A percentile compares a stretch with the other conserved stretches of the same genome.
These are phyloP conservation scores for Cosmorhoe ocellata DNA, from an alignment of 2,888 invertebrate species.

Conservation along the genomic window DNA sequence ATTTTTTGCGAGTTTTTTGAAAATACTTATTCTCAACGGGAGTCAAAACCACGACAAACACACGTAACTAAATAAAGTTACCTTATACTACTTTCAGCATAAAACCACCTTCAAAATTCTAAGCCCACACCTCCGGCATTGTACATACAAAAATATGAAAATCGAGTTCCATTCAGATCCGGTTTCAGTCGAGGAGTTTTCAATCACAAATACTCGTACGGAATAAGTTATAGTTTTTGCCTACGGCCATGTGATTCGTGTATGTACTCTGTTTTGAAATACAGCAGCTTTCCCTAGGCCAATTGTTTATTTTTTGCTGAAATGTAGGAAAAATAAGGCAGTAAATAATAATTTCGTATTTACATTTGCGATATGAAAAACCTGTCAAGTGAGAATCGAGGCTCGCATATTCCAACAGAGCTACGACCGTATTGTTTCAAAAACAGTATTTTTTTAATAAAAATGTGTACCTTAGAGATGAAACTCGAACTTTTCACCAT, in stretches of 20 bases:
- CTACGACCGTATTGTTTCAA: too few species aligned
- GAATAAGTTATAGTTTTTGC: slow-evolving; percentile 8
- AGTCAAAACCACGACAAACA: too few species aligned
- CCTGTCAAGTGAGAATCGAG: too few species aligned
- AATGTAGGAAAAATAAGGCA: slow-evolving; percentile 3
- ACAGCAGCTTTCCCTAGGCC: too few species aligned
- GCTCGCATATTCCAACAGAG: too few species aligned
- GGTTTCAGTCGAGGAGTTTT: slow-evolving; percentile 8
- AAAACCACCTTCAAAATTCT: neutral
- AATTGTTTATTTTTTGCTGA: slow-evolving; percentile 6
- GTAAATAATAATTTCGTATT: neutral
- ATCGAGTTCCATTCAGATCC: slow-evolving; percentile 7
- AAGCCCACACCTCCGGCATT: neutral
- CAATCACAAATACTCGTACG: slow-evolving; percentile 7
- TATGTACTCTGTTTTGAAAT: too few species aligned
- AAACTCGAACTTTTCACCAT: slow-evolving; percentile 8
- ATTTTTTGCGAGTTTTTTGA: too few species aligned
- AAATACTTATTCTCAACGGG: too few species aligned
- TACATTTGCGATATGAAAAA: neutral
- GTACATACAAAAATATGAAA: slow-evolving; percentile 7
- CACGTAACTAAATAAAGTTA: too few species aligned
- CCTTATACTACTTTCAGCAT: neutral
- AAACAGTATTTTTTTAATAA: too few species aligned
- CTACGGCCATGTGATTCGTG: slow-evolving; percentile 1
- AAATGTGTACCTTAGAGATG: neutral